Conservation (phyloP, 2,888 invertebrate species). For the Palloptera scutellata region DNA sequence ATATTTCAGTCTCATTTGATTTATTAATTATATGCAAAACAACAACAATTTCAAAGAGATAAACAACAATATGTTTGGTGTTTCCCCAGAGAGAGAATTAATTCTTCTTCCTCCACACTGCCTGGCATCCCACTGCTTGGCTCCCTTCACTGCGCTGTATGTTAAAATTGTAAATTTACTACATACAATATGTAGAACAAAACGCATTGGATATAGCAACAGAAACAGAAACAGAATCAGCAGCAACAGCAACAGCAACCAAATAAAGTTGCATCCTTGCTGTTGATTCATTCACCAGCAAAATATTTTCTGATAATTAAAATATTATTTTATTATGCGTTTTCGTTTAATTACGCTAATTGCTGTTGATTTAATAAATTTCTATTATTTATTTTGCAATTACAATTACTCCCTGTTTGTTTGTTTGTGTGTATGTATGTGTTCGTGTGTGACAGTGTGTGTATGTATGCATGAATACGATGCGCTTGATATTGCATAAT, state of each 20-base stretch:
- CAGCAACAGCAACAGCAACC: no score
- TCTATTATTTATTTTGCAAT: constrained; percentile 28
- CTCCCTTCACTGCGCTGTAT: no score
- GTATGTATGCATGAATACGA: not conserved
- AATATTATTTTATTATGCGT: constrained; percentile 34
- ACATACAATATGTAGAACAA: no score
- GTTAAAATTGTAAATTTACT: no score
- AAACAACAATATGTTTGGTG: not conserved
- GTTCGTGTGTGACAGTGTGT: not conserved
- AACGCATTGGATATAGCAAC: no score
- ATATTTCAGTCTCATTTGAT: constrained; percentile 6
- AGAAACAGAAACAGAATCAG: no score
- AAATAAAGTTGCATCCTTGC: not conserved
- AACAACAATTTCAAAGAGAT: not conserved
- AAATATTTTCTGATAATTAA: constrained; percentile 30
- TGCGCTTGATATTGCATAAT: not conserved
- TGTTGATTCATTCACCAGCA: not conserved
- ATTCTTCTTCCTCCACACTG: not conserved
- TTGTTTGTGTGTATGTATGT: not conserved
- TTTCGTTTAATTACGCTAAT: constrained; percentile 35
- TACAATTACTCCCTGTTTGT: not conserved
- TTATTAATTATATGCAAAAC: constrained; percentile 4
- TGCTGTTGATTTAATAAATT: constrained; percentile 30
- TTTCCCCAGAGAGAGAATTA: not conserved
- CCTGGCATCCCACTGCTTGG: no score